Base-by-base conservation (phyloP, 2,113 vertebrate species). In the Phyllostomus hastatus region DNA sequence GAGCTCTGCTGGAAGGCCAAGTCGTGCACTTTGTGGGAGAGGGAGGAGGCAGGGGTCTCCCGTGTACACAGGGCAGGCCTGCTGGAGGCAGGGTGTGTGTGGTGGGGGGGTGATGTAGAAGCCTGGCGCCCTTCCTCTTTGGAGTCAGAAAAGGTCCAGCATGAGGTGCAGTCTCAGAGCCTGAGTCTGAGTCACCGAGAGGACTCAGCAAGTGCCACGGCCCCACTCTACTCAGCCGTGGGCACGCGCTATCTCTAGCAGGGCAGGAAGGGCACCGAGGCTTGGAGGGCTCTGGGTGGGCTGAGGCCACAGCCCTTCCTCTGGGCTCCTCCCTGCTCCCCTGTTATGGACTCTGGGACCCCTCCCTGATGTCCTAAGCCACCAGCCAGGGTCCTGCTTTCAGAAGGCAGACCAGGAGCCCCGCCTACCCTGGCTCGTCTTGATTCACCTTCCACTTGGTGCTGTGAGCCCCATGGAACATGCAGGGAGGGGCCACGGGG, bases 381-480 rank as follows among this genome's bases (percentile, higher is more conserved):
- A 43, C 31, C 35, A 70, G 64, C 64, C 10, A 33, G 43, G 20
- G 87, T 10, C 4, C 52, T 54, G 41, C 61, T 26, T 10, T 46
- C 22, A 48, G 31, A 43, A 76, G 31, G 43, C 20, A 57, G 88
- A 70, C 48, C 33, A 61, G 33, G 22, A 59, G 57, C 33, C 20
- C 89, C 59, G 0, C 35, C 20, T 35, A 43, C 57, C 35, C 35
- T 57, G 54, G 11, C 61, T 48, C 5, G 6, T 0, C 0, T 20
- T 46, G 80, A 94, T 20, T 88, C 86, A 78, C 91, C 94, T 96
- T 92, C 54, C 81, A 85, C 69, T 94, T 96, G 75, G 31, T 0
- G 0, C 33, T 83, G 90, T 61, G 28, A 41, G 59, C 66, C 90
- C 83, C 20, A 59, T 38, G 87, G 95, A 81, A 66, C 75, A 61